Percentiles rank a stretch among this genome's conserved stretches.
Evolutionary conservation across 2,888 invertebrate genomes (phyloP).

Genomic region (Halictus ligatus): DNA sequence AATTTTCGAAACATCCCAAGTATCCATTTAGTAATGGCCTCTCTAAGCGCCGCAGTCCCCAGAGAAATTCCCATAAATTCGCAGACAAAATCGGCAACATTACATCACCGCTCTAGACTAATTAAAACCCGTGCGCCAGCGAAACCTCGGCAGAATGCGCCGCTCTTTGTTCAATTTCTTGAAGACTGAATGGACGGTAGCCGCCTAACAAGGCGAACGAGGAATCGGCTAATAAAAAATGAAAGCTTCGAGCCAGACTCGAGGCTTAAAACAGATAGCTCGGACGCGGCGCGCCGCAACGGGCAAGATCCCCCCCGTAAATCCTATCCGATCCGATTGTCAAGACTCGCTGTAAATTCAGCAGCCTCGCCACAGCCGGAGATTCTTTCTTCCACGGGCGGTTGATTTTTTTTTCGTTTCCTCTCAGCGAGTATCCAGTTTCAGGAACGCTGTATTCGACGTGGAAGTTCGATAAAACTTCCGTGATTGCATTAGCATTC

Average conservation of each 20-base stretch:
- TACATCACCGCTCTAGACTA: background rate
- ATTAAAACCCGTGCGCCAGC: background rate
- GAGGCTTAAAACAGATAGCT: background rate
- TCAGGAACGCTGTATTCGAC: conserved; percentile 14
- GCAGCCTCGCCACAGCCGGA: conserved; percentile 3
- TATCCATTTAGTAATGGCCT: background rate
- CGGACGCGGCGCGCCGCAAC: background rate
- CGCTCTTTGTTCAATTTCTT: background rate
- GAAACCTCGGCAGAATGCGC: background rate
- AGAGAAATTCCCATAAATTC: no score
- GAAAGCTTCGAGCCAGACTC: background rate
- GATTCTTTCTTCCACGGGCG: conserved; percentile 5
- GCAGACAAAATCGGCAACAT: no score
- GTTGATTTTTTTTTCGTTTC: background rate
- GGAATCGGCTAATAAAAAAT: background rate
- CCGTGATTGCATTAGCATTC: conserved; percentile 47
- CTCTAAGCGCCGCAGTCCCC: background rate
- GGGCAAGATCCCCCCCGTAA: background rate
- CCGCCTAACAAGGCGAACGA: background rate
- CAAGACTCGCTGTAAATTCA: conserved; percentile 22
- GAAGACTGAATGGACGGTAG: background rate
- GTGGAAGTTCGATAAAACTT: conserved; percentile 38
- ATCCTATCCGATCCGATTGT: conserved; percentile 9
- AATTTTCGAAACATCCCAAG: background rate
- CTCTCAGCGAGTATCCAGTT: conserved; percentile 6